Evolutionary conservation across 1,140 invertebrate genomes (phyloP).

Genomic region (Brachionus asplanchnoidis): DNA sequence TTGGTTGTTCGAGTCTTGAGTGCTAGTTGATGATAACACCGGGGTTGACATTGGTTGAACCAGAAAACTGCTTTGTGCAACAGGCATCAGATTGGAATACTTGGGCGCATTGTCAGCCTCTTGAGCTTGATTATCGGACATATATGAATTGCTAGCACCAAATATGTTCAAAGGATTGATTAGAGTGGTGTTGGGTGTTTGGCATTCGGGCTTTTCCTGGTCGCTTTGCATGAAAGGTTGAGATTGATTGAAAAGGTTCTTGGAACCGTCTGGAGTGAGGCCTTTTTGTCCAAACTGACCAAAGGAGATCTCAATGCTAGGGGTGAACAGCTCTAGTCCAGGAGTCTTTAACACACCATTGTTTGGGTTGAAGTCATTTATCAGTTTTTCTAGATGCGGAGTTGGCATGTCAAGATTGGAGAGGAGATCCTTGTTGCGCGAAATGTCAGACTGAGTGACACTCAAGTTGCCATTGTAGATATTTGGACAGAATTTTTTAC

Average conservation of each 20-base stretch:
- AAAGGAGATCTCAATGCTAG: neutral
- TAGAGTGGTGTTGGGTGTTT: neutral
- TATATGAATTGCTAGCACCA: neutral
- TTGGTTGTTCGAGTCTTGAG: neutral
- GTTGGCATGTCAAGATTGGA: neutral
- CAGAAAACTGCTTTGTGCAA: neutral
- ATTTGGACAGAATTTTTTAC: neutral
- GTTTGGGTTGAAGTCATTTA: neutral
- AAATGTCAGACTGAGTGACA: neutral
- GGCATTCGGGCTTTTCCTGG: neutral
- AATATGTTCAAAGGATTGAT: slow-evolving; percentile 21
- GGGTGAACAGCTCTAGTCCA: neutral
- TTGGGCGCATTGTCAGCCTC: slow-evolving; percentile 4
- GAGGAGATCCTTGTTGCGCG: neutral
- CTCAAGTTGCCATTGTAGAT: neutral
- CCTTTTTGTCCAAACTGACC: neutral
- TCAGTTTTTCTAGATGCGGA: slow-evolving; percentile 11
- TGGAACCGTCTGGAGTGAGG: neutral
- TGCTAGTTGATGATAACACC: neutral
- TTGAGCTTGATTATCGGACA: neutral
- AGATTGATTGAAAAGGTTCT: neutral
- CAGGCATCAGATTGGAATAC: neutral
- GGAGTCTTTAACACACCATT: neutral
- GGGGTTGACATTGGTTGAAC: neutral
- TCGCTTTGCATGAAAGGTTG: neutral